Percentiles rank a stretch among this genome's conserved stretches.
Evolutionary conservation across 2,113 vertebrate species (phyloP).

Genomic region (Corythornis vintsioides): DNA sequence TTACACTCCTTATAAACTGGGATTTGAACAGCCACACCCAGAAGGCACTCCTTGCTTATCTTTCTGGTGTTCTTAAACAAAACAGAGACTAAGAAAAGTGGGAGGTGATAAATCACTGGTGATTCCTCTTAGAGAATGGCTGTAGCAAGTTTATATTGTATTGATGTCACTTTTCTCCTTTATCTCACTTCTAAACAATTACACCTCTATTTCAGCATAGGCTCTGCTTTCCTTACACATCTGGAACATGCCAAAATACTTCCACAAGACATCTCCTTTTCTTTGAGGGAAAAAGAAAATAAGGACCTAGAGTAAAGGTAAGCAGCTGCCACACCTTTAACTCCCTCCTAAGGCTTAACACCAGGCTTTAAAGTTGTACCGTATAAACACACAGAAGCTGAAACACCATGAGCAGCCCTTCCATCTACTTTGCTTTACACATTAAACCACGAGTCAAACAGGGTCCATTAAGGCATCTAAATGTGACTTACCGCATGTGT

Average conservation of each 20-base stretch:
- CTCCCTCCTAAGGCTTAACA: not conserved
- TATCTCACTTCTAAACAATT: not conserved
- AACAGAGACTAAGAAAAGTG: not conserved
- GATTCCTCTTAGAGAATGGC: not conserved
- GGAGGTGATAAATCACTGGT: not conserved
- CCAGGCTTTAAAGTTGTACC: not conserved
- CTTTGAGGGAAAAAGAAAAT: not conserved
- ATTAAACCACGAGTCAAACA: slow-evolving; percentile 50
- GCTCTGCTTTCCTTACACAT: not conserved
- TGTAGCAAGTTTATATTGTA: not conserved
- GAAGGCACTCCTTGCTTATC: not conserved
- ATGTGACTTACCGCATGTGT: slow-evolving; percentile 64
- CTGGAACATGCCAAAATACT: not conserved
- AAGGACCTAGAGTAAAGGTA: not conserved
- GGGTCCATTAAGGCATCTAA: slow-evolving; percentile 67
- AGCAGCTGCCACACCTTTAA: not conserved
- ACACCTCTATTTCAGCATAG: not conserved
- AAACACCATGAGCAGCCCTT: not conserved
- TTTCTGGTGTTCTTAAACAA: not conserved
- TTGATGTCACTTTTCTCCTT: not conserved
- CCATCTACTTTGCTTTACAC: slow-evolving; percentile 51
- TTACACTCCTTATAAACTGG: not conserved
- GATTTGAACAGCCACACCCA: not conserved
- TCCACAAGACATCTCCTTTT: not conserved
- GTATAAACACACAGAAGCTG: slow-evolving; percentile 6